Base-by-base conservation (phyloP, 2,888 invertebrate species). In the Noctua janthina region DNA sequence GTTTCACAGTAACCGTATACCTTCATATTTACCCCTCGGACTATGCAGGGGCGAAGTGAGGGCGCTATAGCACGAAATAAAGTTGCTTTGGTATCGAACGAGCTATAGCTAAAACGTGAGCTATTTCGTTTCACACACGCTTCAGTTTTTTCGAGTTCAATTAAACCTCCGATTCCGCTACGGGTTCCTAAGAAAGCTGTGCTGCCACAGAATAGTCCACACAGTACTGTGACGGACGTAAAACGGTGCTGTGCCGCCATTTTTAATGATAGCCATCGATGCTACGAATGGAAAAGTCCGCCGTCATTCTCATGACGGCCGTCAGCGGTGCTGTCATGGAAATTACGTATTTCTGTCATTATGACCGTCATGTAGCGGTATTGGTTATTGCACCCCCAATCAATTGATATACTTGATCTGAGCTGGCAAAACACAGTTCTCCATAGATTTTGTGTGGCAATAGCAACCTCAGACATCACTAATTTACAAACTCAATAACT, bases 1-100 rank as follows among this genome's bases (percentile, higher is more conserved):
- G 82, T 80, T 78, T 49, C 70, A 54, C n/a, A 74, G 84, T 79
- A 86, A 86, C 73, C 75, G 13, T 78, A 88, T 79, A 80, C 79
- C 71, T 73, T 51, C 49, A 49, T 84, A 64, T 88, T 83, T 87
- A 75, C 74, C n/a, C 67, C 54, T 70, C 39, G 62, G 74, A 67
- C 66, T 23, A 56, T 59, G n/a, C 20, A 11, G 15, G 39, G 51
- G 43, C 8, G 7, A 59, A 56, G 54, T 62, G 70, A 35, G 35
- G 59, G 43, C 43, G 17, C 29, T 7, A 23, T 49, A 56, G 6
- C 35, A 35, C 29, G 74, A 82, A 35, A 68, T 8, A 73, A 51
- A 1, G n/a, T 73, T 76, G 15, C 62, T 39, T 76, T 13, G 8
- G 2, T 8, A 62, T 64, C 7, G 11, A 15, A 15, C 2, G 13